Evolutionary conservation across 2,797 vertebrate species (phyloP).

Genomic region (Triplophysa yarkandensis): DNA sequence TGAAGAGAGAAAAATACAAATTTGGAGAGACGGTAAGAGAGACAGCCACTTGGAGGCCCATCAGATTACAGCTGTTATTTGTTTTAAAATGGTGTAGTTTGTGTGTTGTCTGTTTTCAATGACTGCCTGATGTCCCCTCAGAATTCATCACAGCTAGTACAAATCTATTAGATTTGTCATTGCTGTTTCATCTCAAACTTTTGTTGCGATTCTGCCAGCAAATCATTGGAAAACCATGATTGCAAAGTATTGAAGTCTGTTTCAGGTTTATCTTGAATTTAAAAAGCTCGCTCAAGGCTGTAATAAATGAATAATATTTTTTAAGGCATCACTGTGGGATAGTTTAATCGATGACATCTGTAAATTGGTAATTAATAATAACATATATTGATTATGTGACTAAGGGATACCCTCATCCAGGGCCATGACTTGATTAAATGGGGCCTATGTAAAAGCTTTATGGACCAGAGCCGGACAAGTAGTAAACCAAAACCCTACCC

Average conservation of each 20-base stretch:
- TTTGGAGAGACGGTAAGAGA: conserved; percentile 50
- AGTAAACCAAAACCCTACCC: neutral
- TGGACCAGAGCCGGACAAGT: neutral
- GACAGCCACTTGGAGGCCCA: conserved; percentile 55
- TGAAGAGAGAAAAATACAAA: neutral
- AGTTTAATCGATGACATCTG: neutral
- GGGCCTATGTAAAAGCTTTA: neutral
- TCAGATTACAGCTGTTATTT: conserved; percentile 26
- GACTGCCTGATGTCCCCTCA: conserved; percentile 19
- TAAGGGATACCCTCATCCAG: conserved; percentile 10
- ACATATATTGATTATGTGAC: neutral
- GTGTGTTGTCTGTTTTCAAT: conserved; percentile 22
- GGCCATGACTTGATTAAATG: neutral
- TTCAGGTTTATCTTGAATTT: neutral
- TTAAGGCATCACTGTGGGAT: neutral
- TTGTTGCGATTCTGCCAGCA: conserved; percentile 28
- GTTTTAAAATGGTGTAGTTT: conserved; percentile 15
- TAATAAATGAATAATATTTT: conserved; percentile 13
- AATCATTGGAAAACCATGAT: conserved; percentile 3
- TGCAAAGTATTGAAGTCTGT: conserved; percentile 19
- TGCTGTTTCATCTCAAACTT: conserved; percentile 13
- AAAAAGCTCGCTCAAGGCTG: conserved; percentile 20
- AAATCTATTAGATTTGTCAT: conserved; percentile 12
- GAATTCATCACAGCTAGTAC: conserved; percentile 12
- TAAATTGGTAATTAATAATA: conserved; percentile 7